Conservation (phyloP, 2,113 vertebrate genomes). For the Morone chrysops region DNA sequence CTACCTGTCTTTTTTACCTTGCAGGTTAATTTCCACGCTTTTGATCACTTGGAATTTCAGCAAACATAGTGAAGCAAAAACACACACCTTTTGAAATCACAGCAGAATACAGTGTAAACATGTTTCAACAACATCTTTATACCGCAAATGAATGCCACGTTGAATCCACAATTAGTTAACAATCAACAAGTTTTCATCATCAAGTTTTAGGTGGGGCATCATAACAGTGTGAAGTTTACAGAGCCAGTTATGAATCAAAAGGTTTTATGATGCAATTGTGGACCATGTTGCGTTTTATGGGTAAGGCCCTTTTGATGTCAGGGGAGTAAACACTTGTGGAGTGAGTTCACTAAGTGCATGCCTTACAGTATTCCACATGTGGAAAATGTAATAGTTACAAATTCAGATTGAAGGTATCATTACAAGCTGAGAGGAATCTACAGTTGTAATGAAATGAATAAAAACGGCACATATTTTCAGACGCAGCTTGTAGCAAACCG, state of each 20-base stretch:
- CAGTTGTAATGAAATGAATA: neutral
- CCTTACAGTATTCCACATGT: conserved; percentile 9
- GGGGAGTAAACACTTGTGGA: conserved; percentile 62
- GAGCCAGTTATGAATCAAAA: conserved; percentile 54
- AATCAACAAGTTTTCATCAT: neutral
- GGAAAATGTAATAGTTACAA: neutral
- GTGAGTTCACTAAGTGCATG: conserved; percentile 52
- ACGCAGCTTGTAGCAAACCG: neutral
- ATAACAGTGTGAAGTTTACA: conserved; percentile 58
- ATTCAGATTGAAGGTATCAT: conserved; percentile 4
- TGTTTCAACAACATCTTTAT: conserved; percentile 59
- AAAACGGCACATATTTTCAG: neutral
- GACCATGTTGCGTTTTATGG: conserved; percentile 54
- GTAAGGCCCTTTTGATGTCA: conserved; percentile 67
- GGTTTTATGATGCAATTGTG: conserved; percentile 67
- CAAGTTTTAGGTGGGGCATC: conserved; percentile 50
- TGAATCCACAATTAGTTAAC: conserved; percentile 3
- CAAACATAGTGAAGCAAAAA: conserved; percentile 3
- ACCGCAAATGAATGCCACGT: neutral
- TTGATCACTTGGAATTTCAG: conserved; percentile 59
- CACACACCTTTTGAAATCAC: conserved; percentile 33
- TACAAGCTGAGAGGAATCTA: conserved; percentile 3
- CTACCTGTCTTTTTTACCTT: conserved; percentile 56
- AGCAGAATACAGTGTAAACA: conserved; percentile 59
- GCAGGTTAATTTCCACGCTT: conserved; percentile 69